These are phyloP conservation scores for Myathropa florea DNA, from an alignment of 2,888 invertebrate genomes.

Conservation along the genomic window DNA sequence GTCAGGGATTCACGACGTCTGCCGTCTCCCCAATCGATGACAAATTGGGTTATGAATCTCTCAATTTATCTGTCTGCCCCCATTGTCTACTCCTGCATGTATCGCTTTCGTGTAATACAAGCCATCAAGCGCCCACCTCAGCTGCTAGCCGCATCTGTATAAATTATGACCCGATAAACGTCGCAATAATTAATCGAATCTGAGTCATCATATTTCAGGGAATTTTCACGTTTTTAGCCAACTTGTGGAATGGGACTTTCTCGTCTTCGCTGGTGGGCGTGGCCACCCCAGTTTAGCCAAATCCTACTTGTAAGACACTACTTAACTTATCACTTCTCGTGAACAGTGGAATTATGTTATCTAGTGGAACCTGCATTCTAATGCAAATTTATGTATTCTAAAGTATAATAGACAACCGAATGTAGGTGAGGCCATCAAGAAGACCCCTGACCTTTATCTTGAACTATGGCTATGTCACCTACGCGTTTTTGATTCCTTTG, in stretches of 20 bases:
- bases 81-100: neutral
- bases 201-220: slow-evolving; percentile 39
- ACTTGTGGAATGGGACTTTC: neutral
- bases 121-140: slow-evolving; percentile 34
- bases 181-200: slow-evolving; percentile 57
- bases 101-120: slow-evolving; percentile 44
- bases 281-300: slow-evolving; percentile 27
- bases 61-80: neutral
- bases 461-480: slow-evolving; percentile 12
- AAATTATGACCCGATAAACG: slow-evolving; percentile 52
- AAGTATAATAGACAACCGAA: neutral
- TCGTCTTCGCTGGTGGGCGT: neutral
- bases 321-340: slow-evolving; percentile 40
- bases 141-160: slow-evolving; percentile 15
- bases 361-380: slow-evolving; percentile 30
- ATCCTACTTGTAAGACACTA: slow-evolving; percentile 37
- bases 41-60: neutral
- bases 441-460: neutral
- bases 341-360: slow-evolving; percentile 54
- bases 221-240: slow-evolving; percentile 3
- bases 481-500: slow-evolving; percentile 43
- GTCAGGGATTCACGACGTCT: too few species aligned
- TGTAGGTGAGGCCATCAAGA: slow-evolving; percentile 21
- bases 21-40: neutral
- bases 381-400: slow-evolving; percentile 35